Base-by-base conservation (phyloP, 2,797 vertebrate species). In the Acanthurus leucopareius region DNA sequence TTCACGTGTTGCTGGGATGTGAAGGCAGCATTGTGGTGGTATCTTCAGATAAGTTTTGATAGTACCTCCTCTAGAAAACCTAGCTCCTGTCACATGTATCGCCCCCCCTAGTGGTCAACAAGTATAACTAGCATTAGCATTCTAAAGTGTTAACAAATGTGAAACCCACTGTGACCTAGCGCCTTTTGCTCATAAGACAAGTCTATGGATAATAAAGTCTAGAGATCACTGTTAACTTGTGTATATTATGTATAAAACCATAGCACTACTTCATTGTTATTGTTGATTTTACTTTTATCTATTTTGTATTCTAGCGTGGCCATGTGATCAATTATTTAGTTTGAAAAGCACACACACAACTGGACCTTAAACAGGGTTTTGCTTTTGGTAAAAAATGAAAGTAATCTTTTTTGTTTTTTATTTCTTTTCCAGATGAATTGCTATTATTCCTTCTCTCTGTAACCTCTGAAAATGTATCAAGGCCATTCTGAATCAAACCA, bases 201-300 rank as follows among this genome's bases (percentile, higher is more conserved):
- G 84, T 88, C 74, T 85, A 88, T 89, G 82, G 81, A 85, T 89
- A 90, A 80, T 71, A 78, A 80, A 82, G 58, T 86, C 79, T 93
- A 93, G 88, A 88, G 76, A 92, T 92, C 81, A 92, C 90, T 93
- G 90, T 91, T 89, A 91, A 90, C 84, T 84, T 86, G 85, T 95
- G 93, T 95, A 94, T 93, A 91, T 93, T 92, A 84, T 94, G 93
- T 96, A 95, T 82, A 93, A 93, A 95, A 91, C 86, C 85, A 91
- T 91, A 92, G 93, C 89, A 93, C 86, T 92, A 90, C 84, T 86
- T 90, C 84, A 88, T 90, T 86, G 82, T 92, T 90, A 83, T 82
- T 71, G 72, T 91, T 91, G 83, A 87, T 90, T 89, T 93, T 70
- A 82, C 80, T 80, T 91, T 82, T 51, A 82, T 92, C 80, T 71